Conservation (phyloP, 2,113 vertebrate genomes). For the Platichthys stellatus region DNA sequence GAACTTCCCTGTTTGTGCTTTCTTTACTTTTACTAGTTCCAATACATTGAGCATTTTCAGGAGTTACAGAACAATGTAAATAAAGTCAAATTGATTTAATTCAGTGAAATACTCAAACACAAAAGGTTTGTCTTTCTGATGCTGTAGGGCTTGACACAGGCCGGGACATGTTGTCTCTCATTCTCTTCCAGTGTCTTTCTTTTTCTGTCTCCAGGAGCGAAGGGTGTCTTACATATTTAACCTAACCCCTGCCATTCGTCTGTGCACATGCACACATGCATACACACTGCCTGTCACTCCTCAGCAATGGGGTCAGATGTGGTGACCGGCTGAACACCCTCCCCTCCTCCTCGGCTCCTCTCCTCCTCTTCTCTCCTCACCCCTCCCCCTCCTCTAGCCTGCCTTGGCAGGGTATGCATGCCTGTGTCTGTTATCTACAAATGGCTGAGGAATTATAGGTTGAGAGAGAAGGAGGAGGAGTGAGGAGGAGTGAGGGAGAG, state of each 20-base stretch:
- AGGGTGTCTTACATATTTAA: slow-evolving; percentile 54
- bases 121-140: slow-evolving; percentile 21
- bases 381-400: slow-evolving; percentile 54
- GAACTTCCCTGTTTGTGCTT: slow-evolving; percentile 32
- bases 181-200: slow-evolving; percentile 42
- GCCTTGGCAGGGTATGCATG: slow-evolving; percentile 72
- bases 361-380: slow-evolving; percentile 10
- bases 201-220: slow-evolving; percentile 36
- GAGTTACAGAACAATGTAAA: background rate
- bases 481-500: slow-evolving; percentile 60
- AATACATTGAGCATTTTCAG: background rate
- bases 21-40: background rate
- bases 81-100: slow-evolving; percentile 27
- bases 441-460: slow-evolving; percentile 79
- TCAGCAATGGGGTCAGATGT: slow-evolving; percentile 76
- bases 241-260: slow-evolving; percentile 11
- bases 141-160: slow-evolving; percentile 65
- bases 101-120: slow-evolving; percentile 36
- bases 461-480: slow-evolving; percentile 72
- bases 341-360: slow-evolving; percentile 33
- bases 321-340: slow-evolving; percentile 64
- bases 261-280: slow-evolving; percentile 19
- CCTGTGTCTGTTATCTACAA: slow-evolving; percentile 80
- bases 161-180: slow-evolving; percentile 74
- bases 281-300: slow-evolving; percentile 36